Evolutionary conservation across 2,888 invertebrate genomes (phyloP).

Genomic region (Drosophila leonis): DNA sequence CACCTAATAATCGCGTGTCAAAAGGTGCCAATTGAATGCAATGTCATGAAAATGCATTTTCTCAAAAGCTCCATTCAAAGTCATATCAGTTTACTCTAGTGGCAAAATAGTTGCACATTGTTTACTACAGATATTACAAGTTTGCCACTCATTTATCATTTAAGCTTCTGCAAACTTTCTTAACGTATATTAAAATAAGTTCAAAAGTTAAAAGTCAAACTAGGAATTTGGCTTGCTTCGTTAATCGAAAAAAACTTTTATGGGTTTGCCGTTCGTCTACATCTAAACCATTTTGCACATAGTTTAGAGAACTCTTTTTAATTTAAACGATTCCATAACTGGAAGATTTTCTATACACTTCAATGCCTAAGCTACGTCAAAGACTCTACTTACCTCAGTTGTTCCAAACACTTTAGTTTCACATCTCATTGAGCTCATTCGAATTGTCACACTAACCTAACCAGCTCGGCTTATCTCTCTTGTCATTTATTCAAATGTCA

Average conservation of each 20-base stretch:
- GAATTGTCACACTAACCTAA: background rate
- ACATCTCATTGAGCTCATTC: slow-evolving; percentile 10
- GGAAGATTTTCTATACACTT: background rate
- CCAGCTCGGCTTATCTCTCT: slow-evolving; percentile 12
- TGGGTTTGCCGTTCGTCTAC: background rate
- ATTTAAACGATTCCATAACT: background rate
- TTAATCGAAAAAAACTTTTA: background rate
- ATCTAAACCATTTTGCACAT: background rate
- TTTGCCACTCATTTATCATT: background rate
- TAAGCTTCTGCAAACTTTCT: background rate
- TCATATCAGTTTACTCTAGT: background rate
- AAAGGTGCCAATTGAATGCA: background rate
- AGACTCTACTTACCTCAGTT: background rate
- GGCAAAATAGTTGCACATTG: background rate
- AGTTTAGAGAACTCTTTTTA: background rate
- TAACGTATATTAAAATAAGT: background rate
- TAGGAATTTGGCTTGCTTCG: background rate
- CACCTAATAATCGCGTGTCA: background rate
- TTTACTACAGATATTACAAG: background rate
- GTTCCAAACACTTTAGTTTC: background rate
- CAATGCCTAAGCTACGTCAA: background rate
- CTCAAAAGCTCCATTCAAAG: too few species aligned
- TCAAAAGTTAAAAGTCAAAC: background rate
- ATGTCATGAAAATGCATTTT: background rate
- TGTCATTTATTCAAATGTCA: slow-evolving; percentile 21